Conservation (phyloP, 2,888 invertebrate genomes). For the Brenthis ino region DNA sequence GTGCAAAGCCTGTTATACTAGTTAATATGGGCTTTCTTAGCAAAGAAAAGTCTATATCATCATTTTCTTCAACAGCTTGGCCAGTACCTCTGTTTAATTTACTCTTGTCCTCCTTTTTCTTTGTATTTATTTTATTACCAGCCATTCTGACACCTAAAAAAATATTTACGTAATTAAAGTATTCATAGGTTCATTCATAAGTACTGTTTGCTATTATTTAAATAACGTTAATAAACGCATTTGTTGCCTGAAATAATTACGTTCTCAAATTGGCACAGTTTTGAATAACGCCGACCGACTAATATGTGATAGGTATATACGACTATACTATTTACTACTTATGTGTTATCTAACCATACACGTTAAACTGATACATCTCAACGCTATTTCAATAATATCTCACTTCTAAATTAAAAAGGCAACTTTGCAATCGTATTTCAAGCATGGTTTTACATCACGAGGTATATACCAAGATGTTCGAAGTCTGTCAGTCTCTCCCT, state of each 20-base stretch:
- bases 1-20: constrained; percentile 86
- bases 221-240: neutral
- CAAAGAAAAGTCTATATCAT: constrained; percentile 79
- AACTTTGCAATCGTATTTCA: constrained; percentile 41
- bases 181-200: neutral
- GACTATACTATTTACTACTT: constrained; percentile 21
- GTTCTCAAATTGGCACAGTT: constrained; percentile 42
- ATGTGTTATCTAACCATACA: constrained; percentile 38
- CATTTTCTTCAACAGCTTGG: constrained; percentile 63
- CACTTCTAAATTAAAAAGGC: constrained; percentile 10
- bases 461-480: constrained; percentile 57
- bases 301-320: constrained; percentile 41
- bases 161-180: constrained; percentile 22
- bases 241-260: constrained; percentile 1
- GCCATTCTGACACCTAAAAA: constrained; percentile 60
- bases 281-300: constrained; percentile 58
- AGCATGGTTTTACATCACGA: constrained; percentile 61
- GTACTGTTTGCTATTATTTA: neutral
- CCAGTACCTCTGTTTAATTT: constrained; percentile 59
- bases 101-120: constrained; percentile 69
- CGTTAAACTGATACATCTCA: constrained; percentile 9
- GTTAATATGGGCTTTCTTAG: constrained; percentile 86
- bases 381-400: constrained; percentile 5
- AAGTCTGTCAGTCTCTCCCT: constrained; percentile 79
- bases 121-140: constrained; percentile 70